phyloP scores from a whole-genome alignment of 2,888 invertebrate species.

The Andrena haemorrhoa region DNA sequence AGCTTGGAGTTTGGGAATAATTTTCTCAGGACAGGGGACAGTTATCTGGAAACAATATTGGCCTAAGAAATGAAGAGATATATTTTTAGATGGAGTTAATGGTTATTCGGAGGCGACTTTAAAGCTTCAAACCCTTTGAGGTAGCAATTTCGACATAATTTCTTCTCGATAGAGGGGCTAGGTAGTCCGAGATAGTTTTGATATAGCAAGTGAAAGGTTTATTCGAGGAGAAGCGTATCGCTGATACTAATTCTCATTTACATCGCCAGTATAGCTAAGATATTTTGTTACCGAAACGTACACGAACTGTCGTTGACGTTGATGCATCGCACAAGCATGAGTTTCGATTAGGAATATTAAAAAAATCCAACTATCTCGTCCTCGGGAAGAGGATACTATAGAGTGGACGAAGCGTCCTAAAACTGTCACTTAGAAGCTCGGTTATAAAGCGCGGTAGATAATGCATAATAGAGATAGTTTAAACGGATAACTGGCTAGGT shows the following conservation, averaged over 20 bases:
- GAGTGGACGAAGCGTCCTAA: conserved; percentile 33
- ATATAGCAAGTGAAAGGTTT: neutral
- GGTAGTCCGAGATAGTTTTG: neutral
- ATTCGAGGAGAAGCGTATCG: conserved; percentile 9
- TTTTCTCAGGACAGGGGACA: neutral
- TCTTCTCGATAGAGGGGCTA: neutral
- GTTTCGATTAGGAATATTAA: neutral
- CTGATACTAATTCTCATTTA: conserved; percentile 1
- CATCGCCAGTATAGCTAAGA: neutral
- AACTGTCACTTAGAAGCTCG: conserved; percentile 48
- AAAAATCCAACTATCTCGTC: conserved; percentile 38
- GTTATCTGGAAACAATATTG: too few species aligned
- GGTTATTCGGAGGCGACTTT: neutral
- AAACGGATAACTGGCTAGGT: conserved; percentile 56
- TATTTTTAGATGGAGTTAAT: too few species aligned
- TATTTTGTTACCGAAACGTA: neutral
- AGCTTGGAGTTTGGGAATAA: neutral
- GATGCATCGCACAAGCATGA: neutral
- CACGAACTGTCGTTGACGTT: neutral
- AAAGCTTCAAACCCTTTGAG: too few species aligned
- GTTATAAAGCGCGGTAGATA: conserved; percentile 14
- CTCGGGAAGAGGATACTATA: conserved; percentile 11
- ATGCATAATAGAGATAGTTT: conserved; percentile 47
- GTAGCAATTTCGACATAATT: neutral
- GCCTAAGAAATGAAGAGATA: too few species aligned